These are phyloP conservation scores for Xanthia icteritia DNA, from an alignment of 2,888 invertebrate species.

Conservation along the genomic window DNA sequence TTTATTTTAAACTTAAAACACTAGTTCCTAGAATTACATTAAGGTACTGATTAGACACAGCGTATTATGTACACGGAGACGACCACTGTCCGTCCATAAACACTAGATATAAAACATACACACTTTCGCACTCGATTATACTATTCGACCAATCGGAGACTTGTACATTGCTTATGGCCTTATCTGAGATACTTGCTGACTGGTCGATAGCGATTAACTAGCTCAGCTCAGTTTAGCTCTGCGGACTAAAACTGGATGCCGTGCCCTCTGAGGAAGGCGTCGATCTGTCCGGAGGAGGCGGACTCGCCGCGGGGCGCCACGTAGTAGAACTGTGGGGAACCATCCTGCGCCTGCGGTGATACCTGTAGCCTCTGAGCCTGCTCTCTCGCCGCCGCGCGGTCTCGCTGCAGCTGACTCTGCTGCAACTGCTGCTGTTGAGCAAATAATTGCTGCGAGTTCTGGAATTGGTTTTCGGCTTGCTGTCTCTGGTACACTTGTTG, in stretches of 20 bases:
- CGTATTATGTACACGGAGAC: conserved; percentile 83
- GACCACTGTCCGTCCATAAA: conserved; percentile 77
- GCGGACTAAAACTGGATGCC: conserved; percentile 91
- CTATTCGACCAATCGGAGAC: conserved; percentile 75
- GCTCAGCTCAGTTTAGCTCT: conserved; percentile 70
- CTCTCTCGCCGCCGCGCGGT: conserved; percentile 89
- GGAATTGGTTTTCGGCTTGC: conserved; percentile 90
- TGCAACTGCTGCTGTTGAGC: conserved; percentile 93
- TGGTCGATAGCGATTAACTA: conserved; percentile 79
- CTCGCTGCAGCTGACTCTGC: conserved; percentile 91
- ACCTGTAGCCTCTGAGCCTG: conserved; percentile 84
- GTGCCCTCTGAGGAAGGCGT: conserved; percentile 94
- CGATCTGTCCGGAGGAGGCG: conserved; percentile 93
- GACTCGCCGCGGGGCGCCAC: conserved; percentile 89
- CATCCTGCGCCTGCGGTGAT: conserved; percentile 79
- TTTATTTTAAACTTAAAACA: conserved; percentile 79
- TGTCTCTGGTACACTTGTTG: conserved; percentile 91
- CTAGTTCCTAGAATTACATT: conserved; percentile 82
- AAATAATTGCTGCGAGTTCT: conserved; percentile 92
- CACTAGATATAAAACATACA: conserved; percentile 66
- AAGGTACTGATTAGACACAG: conserved; percentile 88
- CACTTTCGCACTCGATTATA: conserved; percentile 75
- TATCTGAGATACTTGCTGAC: conserved; percentile 67
- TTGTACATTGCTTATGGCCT: conserved; percentile 80
- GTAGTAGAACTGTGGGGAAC: conserved; percentile 89